Percentiles rank a stretch among this genome's conserved stretches.
phyloP scores from a whole-genome alignment of 1,140 invertebrate genomes.

The Gonioctena quinquepunctata region DNA sequence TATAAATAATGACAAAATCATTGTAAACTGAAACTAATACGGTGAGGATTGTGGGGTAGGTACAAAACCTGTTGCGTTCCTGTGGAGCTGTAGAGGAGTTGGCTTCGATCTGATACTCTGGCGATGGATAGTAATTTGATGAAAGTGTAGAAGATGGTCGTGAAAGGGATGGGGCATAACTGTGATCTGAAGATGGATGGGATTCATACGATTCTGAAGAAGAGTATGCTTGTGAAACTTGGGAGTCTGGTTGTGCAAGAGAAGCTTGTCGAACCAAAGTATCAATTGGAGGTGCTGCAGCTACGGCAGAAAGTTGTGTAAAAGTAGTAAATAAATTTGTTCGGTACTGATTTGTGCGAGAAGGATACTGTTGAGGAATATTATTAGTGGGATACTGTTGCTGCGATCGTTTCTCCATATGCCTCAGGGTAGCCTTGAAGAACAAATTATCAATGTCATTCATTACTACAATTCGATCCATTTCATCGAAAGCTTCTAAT shows the following conservation, averaged over 20 bases:
- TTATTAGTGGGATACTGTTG: background rate
- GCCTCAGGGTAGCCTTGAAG: background rate
- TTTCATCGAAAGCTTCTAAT: background rate
- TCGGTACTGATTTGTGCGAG: background rate
- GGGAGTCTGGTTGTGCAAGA: background rate
- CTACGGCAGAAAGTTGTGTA: background rate
- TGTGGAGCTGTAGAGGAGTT: background rate
- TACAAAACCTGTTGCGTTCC: background rate
- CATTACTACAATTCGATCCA: conserved; percentile 13
- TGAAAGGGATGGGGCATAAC: background rate
- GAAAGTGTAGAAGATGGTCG: background rate
- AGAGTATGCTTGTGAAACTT: background rate
- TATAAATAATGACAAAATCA: background rate
- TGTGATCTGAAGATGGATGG: background rate
- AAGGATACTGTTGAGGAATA: background rate
- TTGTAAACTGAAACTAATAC: background rate
- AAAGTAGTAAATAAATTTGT: background rate
- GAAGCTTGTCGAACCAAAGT: background rate
- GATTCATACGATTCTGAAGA: conserved; percentile 4
- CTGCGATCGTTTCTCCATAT: conserved; percentile 2
- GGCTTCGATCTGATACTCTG: background rate
- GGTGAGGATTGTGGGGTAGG: background rate
- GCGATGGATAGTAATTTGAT: background rate
- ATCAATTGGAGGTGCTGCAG: background rate
- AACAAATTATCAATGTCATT: conserved; percentile 17